Percentiles rank a stretch among this genome's conserved stretches.
phyloP scores from a whole-genome alignment of 92 coral and sea anemone species.

The Epizoanthus rinbou region DNA sequence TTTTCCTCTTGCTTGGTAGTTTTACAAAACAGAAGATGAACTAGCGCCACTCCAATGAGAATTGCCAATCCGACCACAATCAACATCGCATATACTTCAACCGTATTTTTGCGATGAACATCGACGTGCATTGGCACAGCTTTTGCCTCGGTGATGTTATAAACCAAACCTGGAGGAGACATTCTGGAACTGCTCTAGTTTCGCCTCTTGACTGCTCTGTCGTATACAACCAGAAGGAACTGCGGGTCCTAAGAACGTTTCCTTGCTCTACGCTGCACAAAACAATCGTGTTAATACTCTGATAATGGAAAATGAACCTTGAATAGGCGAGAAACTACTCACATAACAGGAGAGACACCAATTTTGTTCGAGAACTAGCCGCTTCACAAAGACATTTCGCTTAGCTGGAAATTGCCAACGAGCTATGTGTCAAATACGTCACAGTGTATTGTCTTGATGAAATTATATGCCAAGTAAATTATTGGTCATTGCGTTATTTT shows the following conservation, averaged over 20 bases:
- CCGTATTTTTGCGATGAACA: neutral
- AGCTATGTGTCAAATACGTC: neutral
- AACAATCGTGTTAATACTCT: neutral
- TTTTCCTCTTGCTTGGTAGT: conserved; percentile 13
- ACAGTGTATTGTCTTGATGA: neutral
- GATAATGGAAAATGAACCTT: neutral
- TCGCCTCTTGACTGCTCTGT: neutral
- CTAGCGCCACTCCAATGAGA: neutral
- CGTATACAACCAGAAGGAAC: neutral
- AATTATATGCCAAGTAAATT: too few relatives aligned
- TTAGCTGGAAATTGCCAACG: neutral
- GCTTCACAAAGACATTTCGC: neutral
- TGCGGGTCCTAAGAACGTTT: neutral
- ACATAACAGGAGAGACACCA: neutral
- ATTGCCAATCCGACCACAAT: neutral
- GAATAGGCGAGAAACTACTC: neutral
- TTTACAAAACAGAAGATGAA: conserved; percentile 7
- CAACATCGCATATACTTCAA: conserved; percentile 9
- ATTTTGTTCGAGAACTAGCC: neutral
- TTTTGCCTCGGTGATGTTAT: neutral
- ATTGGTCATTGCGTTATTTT: too few relatives aligned
- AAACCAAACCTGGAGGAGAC: conserved; percentile 14
- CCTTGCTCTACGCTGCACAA: neutral
- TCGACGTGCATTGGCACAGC: neutral
- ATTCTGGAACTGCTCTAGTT: neutral